phyloP scores from a whole-genome alignment of 2,888 invertebrate species.

The Lamellibrachia satsuma region DNA sequence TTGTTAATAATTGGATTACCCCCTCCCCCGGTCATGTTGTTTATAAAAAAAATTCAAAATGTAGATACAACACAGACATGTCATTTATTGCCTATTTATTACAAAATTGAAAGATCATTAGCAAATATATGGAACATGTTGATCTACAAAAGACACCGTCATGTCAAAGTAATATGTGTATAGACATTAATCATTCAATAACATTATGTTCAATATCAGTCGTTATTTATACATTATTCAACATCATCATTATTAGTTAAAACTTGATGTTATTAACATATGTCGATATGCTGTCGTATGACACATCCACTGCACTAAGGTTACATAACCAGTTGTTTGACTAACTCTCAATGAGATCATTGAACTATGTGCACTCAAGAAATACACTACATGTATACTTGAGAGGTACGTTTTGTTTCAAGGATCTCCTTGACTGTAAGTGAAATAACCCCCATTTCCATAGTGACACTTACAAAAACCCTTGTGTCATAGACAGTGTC shows the following conservation, averaged over 20 bases:
- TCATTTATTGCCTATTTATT: neutral
- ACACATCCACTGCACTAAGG: neutral
- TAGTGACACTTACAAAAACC: neutral
- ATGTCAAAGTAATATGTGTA: neutral
- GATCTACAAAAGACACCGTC: neutral
- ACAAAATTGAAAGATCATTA: neutral
- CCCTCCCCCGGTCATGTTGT: neutral
- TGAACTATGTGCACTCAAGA: neutral
- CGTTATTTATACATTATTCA: neutral
- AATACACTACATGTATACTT: neutral
- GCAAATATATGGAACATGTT: constrained; percentile 9
- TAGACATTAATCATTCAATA: neutral
- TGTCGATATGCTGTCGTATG: neutral
- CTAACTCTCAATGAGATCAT: neutral
- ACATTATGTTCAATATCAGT: neutral
- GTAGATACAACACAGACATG: neutral
- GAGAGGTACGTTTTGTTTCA: neutral
- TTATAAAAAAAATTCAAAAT: neutral
- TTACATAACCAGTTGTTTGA: neutral
- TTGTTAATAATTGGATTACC: neutral
- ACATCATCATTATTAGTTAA: neutral
- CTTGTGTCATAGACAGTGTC: neutral
- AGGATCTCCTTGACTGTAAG: neutral
- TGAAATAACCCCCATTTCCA: neutral
- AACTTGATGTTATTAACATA: neutral